Evolutionary conservation across 2,888 invertebrate species (phyloP).

Genomic region (Drosophila pseudotakahashii): DNA sequence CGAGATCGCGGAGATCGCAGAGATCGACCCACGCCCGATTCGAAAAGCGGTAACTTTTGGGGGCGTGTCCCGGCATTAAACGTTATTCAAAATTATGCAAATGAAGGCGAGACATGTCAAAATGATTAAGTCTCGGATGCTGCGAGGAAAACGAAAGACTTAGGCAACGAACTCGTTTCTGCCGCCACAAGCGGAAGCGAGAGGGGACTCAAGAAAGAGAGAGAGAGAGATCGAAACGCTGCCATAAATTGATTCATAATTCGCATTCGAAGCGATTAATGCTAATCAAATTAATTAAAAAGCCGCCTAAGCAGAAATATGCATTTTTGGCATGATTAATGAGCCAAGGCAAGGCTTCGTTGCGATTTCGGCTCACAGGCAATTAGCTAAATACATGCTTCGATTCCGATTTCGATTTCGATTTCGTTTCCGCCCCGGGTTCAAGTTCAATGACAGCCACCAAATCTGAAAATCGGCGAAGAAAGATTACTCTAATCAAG

Average conservation of each 20-base stretch:
- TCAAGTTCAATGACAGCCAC: slow-evolving; percentile 63
- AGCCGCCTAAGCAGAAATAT: slow-evolving; percentile 31
- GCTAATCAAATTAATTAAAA: slow-evolving; percentile 77
- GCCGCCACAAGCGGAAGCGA: slow-evolving; percentile 6
- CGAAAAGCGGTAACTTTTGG: slow-evolving; percentile 4
- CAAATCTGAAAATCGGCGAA: slow-evolving; percentile 16
- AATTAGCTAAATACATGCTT: slow-evolving; percentile 37
- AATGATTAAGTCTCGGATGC: slow-evolving; percentile 43
- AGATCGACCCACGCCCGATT: slow-evolving; percentile 19
- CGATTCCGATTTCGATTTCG: slow-evolving; percentile 39
- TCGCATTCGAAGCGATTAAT: slow-evolving; percentile 57
- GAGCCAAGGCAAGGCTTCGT: slow-evolving; percentile 14
- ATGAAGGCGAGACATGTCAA: slow-evolving; percentile 52
- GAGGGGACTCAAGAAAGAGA: neutral
- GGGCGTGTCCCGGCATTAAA: slow-evolving; percentile 65
- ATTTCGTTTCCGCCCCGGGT: slow-evolving; percentile 45
- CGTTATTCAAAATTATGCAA: slow-evolving; percentile 64
- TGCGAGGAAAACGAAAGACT: slow-evolving; percentile 56
- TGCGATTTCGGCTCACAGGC: slow-evolving; percentile 20
- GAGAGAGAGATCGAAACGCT: neutral
- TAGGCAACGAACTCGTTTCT: slow-evolving; percentile 64
- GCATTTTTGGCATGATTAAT: slow-evolving; percentile 59
- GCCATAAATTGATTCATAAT: slow-evolving; percentile 75
- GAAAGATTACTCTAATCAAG: slow-evolving; percentile 61
- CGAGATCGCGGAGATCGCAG: slow-evolving; percentile 4